Evolutionary conservation across 2,113 vertebrate genomes (phyloP), one percentile per base, ranked within the genome.

Genomic region (Cottus gobio): DNA sequence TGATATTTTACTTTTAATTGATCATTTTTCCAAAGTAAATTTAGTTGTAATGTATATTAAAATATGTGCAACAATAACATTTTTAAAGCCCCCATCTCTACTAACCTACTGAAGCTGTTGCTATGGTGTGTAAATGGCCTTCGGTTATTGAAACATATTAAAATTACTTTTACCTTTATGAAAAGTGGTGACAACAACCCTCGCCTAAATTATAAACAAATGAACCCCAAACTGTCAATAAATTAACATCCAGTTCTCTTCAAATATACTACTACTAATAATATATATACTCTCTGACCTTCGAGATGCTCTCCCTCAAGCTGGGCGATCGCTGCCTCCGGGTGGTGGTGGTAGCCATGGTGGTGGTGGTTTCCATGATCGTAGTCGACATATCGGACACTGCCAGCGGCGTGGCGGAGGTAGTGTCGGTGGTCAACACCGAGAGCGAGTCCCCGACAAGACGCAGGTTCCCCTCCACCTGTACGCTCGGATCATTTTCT

Each of bases 351-450:
- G 97, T 97, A 24, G 97, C 97, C 97, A 97, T 98, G 66, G 97
- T 98, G 72, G 97, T 98, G 75, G 97, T 97, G 81, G 96, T 98
- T 84, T 98, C 97, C 97, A 98, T 98, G 91, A 98, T 97, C 42
- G 97, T 98, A 88, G 97, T 98, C 42, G 97, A 97, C 97, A 97
- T 97, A 82, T 98, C 97, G 0, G 96, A 96, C 85, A 97, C 97
- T 0, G 97, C 95, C 83, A 97, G 93, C n/a, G 96, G 95, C 16
- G 96, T 97, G 82, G 95, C 96, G 18, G 97, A 96, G 15, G 97
- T 97, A 86, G 95, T 96, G 91, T 98, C 97, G 0, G 97, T 96
- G 90, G 96, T 96, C 89, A 97, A 78, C 75, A 96, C 96, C 0
- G 96, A 96, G 4, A 96, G 96, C 13, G 96, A 96, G 89, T 98